Conservation (phyloP, 1,140 invertebrate genomes). For the Meloidogyne chitwoodi region DNA sequence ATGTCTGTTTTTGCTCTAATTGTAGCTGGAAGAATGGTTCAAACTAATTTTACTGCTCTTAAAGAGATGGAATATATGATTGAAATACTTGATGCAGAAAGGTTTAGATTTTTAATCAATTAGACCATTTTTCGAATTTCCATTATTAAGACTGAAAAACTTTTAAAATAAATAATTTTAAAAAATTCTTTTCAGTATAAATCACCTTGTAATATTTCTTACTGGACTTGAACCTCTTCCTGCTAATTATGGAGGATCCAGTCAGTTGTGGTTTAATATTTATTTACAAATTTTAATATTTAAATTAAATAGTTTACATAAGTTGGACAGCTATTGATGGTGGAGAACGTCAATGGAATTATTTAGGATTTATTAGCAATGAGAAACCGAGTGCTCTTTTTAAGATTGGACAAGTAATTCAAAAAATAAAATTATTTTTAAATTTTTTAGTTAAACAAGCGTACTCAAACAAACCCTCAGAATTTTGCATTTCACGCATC, state of each 20-base stretch:
- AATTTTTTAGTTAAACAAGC: background rate
- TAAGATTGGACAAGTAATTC: conserved; percentile 30
- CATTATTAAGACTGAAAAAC: too few species aligned
- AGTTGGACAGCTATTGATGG: conserved; percentile 27
- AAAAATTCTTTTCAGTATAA: conserved; percentile 39
- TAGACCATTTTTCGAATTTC: background rate
- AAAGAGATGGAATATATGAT: conserved; percentile 12
- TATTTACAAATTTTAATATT: background rate
- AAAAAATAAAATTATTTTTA: background rate
- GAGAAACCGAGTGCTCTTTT: conserved; percentile 41
- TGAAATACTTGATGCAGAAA: background rate
- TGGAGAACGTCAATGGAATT: conserved; percentile 22
- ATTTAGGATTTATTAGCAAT: conserved; percentile 36
- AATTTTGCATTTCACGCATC: background rate
- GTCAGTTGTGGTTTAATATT: conserved; percentile 19
- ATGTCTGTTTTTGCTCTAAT: conserved; percentile 38
- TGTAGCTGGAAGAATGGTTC: conserved; percentile 38
- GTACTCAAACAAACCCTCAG: background rate
- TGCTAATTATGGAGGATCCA: conserved; percentile 27
- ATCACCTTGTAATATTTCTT: conserved; percentile 41
- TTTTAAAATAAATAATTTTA: too few species aligned
- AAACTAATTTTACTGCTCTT: conserved; percentile 7
- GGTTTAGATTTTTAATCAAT: conserved; percentile 7
- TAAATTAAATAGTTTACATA: conserved; percentile 20
- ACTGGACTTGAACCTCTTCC: conserved; percentile 40